Base-by-base conservation (phyloP, 53 echinoderm and acorn worm species). In the Stichopus horrens region DNA sequence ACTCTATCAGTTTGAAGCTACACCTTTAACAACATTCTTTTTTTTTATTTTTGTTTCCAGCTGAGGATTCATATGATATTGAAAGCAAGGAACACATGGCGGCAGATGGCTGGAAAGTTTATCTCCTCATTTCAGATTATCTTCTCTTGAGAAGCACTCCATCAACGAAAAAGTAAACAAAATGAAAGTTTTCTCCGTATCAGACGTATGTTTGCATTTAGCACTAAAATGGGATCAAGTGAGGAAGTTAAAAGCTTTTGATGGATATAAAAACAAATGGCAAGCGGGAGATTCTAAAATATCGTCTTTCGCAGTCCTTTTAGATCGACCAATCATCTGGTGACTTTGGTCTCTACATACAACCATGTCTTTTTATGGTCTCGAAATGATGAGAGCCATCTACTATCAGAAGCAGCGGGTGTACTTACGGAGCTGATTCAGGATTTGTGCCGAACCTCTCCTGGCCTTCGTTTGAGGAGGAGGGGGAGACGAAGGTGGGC, bases 361-460 rank as follows among this genome's bases (percentile, higher is more conserved):
- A 37, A 37, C 37, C 37, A 37, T 1, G 1, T 37, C 37, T 2
- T 37, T 37, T 37, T 37, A 37, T 37, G 37, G 37, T 2, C 37
- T 37, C 2, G 37, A 37, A 37, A 37, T 37, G 37, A 37, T 37
- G 37, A 37, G 37, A 37, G 37, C 37, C 37, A 37, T 37, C 37
- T 37, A 0, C 37, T 66, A 14, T 66, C 18, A 11, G 11, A 66
- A 18, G 67, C 67, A 13, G 18, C 19, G 7, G 53, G 10, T 13
- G 18, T 2, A 79, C 79, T 79, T 20, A 79, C 79, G 52, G 13
- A 79, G 79, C 20, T 79, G 79, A 79, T 79, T 79, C 8, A 79
- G 55, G 52, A 79, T 79, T 20, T 79, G 79, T n/a, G 79, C 79
- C 1, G 79, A 79, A 54, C 55, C 79, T n/a, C 79, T 79, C 18